Base-by-base conservation (phyloP, 1,140 invertebrate genomes). In the Pseudobourletiella spinata region DNA sequence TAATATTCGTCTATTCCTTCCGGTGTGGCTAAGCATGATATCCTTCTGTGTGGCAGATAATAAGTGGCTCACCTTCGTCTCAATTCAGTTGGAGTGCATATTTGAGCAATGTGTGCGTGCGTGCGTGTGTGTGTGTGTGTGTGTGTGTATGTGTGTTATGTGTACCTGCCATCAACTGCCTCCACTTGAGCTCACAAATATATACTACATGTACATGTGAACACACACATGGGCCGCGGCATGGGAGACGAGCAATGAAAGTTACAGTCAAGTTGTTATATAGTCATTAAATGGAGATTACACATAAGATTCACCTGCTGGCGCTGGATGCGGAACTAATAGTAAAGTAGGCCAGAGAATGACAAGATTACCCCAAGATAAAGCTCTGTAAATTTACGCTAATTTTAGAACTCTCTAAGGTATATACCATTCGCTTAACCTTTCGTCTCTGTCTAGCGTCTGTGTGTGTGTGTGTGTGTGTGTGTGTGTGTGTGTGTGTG, bases 271-370 rank as follows among this genome's bases (percentile, higher is more conserved):
- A 29, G n/a, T n/a, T n/a, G n/a, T n/a, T n/a, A n/a, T n/a, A n/a
- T n/a, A 24, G 50, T 48, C 14, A 48, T 54, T 54, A 28, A 30
- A 28, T 30, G 50, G 11, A 55, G 52, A 51, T 51, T 51, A 51
- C 25, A 51, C 48, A 26, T 26, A 3, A 51, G 24, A 55, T 55
- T 55, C 52, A 28, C 30, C 52, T 32, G n/a, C n/a, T n/a, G n/a
- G n/a, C 39, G 52, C 52, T 55, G 32, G 26, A 55, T 55, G 52
- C 52, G 52, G 52, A 55, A 55, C 52, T 55, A 55, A 32, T 55
- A 55, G 29, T 18, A 55, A 55, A 55, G 52, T 55, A 55, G 52
- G 52, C 3, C 52, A 39, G 14, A 52, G 43, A 52, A 25, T 29
- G 50, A 52, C n/a, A n/a, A n/a, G n/a, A n/a, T n/a, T n/a, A 39